A percentile compares a stretch with the other conserved stretches of the same genome.
These are phyloP conservation scores for Nyctibius bracteatus DNA, from an alignment of 2,113 vertebrate species.

Conservation along the genomic window DNA sequence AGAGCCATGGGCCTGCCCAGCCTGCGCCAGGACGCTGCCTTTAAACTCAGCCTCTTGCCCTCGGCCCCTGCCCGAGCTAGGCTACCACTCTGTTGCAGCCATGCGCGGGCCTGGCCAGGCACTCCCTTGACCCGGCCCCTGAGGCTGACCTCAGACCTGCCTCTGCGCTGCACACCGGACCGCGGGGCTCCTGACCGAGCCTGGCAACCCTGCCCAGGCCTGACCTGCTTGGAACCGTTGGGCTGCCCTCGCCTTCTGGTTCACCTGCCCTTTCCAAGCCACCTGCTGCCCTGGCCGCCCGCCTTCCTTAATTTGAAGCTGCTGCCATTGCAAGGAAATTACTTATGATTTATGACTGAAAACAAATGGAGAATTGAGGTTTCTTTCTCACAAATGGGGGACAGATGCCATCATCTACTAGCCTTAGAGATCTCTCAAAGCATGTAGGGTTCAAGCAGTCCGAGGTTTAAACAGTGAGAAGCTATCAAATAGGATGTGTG, in stretches of 20 bases:
- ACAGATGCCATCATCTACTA: not conserved
- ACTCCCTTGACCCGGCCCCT: fast-evolving
- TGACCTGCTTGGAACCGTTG: fast-evolving
- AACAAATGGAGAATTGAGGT: not conserved
- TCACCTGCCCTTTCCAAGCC: not conserved
- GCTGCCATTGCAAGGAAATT: not conserved
- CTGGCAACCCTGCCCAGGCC: not conserved
- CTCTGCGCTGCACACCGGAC: fast-evolving
- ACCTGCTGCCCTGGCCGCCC: not conserved
- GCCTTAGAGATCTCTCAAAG: not conserved
- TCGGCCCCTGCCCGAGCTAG: fast-evolving
- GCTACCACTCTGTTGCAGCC: not conserved
- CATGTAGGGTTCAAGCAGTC: not conserved
- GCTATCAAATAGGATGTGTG: not conserved
- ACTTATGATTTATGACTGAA: not conserved
- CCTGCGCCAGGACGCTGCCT: not conserved
- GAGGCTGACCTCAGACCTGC: too few relatives aligned
- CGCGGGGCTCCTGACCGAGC: fast-evolving
- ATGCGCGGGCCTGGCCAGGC: not conserved
- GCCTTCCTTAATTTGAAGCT: not conserved
- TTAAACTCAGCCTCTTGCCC: not conserved
- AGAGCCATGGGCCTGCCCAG: not conserved
- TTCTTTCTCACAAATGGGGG: not conserved
- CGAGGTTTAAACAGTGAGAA: not conserved
- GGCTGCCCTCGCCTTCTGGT: fast-evolving